A percentile compares a stretch with the other conserved stretches of the same genome.
phyloP scores from a whole-genome alignment of 2,888 invertebrate genomes.

The Agrotis puta region DNA sequence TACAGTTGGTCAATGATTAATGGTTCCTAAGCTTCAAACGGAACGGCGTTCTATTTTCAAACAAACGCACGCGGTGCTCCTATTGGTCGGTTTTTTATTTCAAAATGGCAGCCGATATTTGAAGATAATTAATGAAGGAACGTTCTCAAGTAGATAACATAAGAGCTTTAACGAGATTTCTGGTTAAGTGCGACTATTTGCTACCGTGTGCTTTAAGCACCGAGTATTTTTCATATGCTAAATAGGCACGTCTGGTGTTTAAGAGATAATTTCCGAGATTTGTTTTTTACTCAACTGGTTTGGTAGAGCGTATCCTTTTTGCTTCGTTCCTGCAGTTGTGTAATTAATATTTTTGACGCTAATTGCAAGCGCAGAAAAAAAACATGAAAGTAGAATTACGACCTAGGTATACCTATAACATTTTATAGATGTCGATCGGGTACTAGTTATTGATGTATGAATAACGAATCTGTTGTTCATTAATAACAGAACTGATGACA shows the following conservation, averaged over 20 bases:
- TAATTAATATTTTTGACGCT: conserved; percentile 36
- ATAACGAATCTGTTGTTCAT: neutral
- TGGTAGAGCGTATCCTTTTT: conserved; percentile 25
- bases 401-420: too few species aligned
- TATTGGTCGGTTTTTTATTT: conserved; percentile 84
- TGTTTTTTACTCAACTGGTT: conserved; percentile 51
- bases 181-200: conserved; percentile 80
- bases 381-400: neutral
- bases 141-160: conserved; percentile 81
- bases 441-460: neutral
- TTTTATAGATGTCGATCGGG: neutral
- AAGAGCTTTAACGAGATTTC: conserved; percentile 74
- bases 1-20: conserved; percentile 82
- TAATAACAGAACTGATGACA: neutral
- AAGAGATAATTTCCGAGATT: conserved; percentile 60
- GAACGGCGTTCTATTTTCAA: conserved; percentile 84
- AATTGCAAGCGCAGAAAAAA: conserved; percentile 20
- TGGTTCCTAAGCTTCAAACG: conserved; percentile 82
- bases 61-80: conserved; percentile 75
- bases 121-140: conserved; percentile 86
- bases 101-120: conserved; percentile 87
- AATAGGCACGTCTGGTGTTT: conserved; percentile 76
- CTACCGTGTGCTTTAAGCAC: conserved; percentile 81
- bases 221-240: conserved; percentile 82
- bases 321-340: conserved; percentile 29